phyloP scores from a whole-genome alignment of 2,888 invertebrate species.

The Empis stercorea region DNA sequence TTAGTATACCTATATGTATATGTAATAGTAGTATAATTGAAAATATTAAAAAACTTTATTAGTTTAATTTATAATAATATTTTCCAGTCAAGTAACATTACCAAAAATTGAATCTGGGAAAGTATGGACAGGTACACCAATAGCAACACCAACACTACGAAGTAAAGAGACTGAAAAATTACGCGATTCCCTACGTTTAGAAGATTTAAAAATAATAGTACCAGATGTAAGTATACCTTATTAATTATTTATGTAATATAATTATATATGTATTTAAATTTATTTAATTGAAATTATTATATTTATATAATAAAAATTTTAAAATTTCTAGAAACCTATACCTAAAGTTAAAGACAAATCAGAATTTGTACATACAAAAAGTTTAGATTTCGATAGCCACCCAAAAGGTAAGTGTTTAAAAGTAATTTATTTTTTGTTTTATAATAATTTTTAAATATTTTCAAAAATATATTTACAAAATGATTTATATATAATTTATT shows the following conservation, averaged over 20 bases:
- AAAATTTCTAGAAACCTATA: constrained; percentile 16
- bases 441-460: not conserved
- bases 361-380: constrained; percentile 25
- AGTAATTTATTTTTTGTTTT: not conserved
- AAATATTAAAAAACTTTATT: too few species aligned
- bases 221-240: constrained; percentile 16
- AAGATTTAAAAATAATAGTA: constrained; percentile 21
- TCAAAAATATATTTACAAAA: not conserved
- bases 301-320: too few species aligned
- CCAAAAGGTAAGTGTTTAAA: constrained; percentile 20
- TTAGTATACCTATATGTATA: too few species aligned
- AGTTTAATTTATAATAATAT: not conserved
- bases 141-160: constrained; percentile 22
- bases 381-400: constrained; percentile 23
- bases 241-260: not conserved
- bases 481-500: not conserved
- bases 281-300: too few species aligned
- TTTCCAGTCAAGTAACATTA: constrained; percentile 18
- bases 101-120: constrained; percentile 22
- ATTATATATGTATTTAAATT: not conserved
- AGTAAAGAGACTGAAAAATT: constrained; percentile 23
- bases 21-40: too few species aligned
- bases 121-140: constrained; percentile 21
- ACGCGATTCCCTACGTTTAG: constrained; percentile 22
- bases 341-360: constrained; percentile 20